Base-by-base conservation (phyloP, 2,797 vertebrate species). In the Platalea minor region DNA sequence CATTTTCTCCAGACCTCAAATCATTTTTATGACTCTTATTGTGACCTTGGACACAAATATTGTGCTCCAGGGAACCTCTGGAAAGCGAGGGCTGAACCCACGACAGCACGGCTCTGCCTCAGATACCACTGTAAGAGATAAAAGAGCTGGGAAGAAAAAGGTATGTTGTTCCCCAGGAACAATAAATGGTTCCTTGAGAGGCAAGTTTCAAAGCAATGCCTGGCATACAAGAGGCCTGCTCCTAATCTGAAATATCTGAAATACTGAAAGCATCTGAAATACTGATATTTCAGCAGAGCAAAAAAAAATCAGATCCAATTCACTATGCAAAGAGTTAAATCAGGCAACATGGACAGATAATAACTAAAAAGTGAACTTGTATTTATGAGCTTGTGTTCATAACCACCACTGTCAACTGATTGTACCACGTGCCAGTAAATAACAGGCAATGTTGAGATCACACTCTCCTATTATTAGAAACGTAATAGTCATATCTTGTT, bases 401-500 rank as follows among this genome's bases (percentile, higher is more conserved):
- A 95, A 87, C 85, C 91, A 89, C 83, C 88, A 70, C 72, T 75
- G 78, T 97, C 94, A 97, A 97, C 94, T 91, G 59, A 70, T 57
- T 90, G 86, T 90, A 97, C 96, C 91, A 95, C 81, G 78, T 81
- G 61, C 91, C 96, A 76, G 89, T 88, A 94, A 96, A 95, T 91
- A 97, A 96, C 91, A 97, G 92, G 88, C 85, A 90, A 93, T 57
- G 94, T 59, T 92, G 97, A 95, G 95, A 95, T 97, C 95, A 97
- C 95, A 94, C 65, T 96, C 77, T 70, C 77, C 93, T 97, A 97
- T 97, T 97, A 96, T 97, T 97, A 97, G 97, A 97, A 97, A 95
- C 29, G 4, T 90, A 98, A 97, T 97, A 98, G 96, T 97, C 92
- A 72, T 96, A 97, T 97, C 95, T 97, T 97, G 94, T 96, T 96